Conservation (phyloP, 2,113 vertebrate genomes). For the Copsychus sechellarum region DNA sequence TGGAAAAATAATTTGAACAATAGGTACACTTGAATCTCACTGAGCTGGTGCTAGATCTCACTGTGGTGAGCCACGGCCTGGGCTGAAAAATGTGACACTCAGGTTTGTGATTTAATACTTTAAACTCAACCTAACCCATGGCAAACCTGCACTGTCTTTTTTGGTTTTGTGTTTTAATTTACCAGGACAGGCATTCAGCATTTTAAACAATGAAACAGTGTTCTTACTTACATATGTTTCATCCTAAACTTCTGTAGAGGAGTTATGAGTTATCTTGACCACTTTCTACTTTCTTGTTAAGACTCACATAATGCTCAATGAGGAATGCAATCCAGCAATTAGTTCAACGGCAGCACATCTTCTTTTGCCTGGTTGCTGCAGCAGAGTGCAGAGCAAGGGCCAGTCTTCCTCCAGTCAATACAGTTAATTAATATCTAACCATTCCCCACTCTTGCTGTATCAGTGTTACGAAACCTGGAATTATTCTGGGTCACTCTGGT, state of each 20-base stretch:
- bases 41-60: background rate
- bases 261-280: background rate
- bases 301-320: background rate
- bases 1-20: background rate
- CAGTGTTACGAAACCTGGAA: conserved; percentile 52
- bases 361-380: background rate
- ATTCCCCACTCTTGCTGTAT: background rate
- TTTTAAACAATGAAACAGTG: background rate
- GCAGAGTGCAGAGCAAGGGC: background rate
- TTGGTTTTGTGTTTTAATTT: background rate
- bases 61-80: background rate
- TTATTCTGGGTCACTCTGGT: conserved; percentile 39
- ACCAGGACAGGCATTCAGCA: background rate
- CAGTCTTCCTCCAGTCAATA: background rate
- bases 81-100: background rate
- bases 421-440: conserved; percentile 31
- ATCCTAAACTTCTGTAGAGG: background rate
- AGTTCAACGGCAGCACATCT: background rate
- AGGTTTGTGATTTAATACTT: background rate
- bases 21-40: background rate
- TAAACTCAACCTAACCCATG: background rate
- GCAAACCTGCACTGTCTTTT: background rate
- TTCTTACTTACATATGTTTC: background rate
- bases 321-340: background rate
- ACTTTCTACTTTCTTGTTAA: background rate